These are phyloP conservation scores for Heliconius hortense DNA, from an alignment of 2,888 invertebrate genomes.

Conservation along the genomic window DNA sequence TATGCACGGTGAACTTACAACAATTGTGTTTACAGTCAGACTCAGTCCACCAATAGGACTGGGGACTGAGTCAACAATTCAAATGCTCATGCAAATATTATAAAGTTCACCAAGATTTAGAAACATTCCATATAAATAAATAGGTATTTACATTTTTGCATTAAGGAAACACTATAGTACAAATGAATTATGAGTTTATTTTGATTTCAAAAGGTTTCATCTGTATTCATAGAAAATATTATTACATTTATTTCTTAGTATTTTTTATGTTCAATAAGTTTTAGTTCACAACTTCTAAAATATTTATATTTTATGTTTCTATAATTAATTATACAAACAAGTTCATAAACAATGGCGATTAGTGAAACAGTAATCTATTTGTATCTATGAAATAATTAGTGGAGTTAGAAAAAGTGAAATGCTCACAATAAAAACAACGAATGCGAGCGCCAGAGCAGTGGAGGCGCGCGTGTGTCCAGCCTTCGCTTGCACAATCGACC, in stretches of 20 bases:
- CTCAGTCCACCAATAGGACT: no score
- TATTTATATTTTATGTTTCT: not conserved
- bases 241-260: not conserved
- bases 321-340: constrained; percentile 2
- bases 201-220: not conserved
- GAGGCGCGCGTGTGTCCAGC: constrained; percentile 54
- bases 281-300: not conserved
- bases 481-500: constrained; percentile 78
- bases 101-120: not conserved
- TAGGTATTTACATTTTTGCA: not conserved
- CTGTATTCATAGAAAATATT: not conserved
- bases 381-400: not conserved
- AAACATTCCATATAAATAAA: not conserved
- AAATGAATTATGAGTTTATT: not conserved
- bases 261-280: not conserved
- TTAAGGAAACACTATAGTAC: not conserved
- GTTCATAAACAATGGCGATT: constrained; percentile 20
- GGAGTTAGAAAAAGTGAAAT: constrained; percentile 3
- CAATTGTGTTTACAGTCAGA: no score
- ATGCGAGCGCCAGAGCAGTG: constrained; percentile 56
- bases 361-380: not conserved
- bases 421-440: constrained; percentile 61
- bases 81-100: not conserved
- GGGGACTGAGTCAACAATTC: not conserved
- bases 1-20: no score